Percentiles rank a stretch among this genome's conserved stretches.
Conservation (phyloP, 2,113 vertebrate genomes). For the Agapornis roseicollis region DNA sequence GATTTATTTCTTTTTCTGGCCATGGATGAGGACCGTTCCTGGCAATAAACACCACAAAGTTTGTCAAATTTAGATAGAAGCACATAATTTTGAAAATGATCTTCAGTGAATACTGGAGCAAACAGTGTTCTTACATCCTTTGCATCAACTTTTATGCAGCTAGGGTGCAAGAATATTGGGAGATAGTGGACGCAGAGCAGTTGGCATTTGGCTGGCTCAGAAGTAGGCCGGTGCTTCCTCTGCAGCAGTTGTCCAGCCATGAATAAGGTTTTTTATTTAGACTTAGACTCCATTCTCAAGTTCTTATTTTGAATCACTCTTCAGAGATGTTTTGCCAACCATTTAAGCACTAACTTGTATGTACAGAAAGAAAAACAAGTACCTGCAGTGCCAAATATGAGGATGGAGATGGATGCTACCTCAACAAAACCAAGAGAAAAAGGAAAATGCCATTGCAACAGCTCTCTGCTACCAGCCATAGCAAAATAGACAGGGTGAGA, state of each 20-base stretch:
- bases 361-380: conserved; percentile 82
- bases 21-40: background rate
- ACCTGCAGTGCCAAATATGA: conserved; percentile 71
- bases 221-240: background rate
- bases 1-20: background rate
- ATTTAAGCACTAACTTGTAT: background rate
- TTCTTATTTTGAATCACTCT: background rate
- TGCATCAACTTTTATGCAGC: background rate
- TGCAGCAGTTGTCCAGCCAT: background rate
- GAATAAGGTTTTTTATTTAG: background rate
- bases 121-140: background rate
- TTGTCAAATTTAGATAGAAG: background rate
- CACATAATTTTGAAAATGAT: background rate
- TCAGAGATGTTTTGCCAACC: background rate
- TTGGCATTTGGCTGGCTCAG: background rate
- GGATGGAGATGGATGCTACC: conserved; percentile 89
- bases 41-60: background rate
- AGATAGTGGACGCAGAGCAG: background rate
- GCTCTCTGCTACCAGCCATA: conserved; percentile 16
- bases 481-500: conserved; percentile 72
- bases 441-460: conserved; percentile 73
- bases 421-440: conserved; percentile 77
- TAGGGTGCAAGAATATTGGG: background rate
- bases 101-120: background rate
- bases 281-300: background rate